Base-by-base conservation (phyloP, 2,888 invertebrate species). In the Dolomedes plantarius region DNA sequence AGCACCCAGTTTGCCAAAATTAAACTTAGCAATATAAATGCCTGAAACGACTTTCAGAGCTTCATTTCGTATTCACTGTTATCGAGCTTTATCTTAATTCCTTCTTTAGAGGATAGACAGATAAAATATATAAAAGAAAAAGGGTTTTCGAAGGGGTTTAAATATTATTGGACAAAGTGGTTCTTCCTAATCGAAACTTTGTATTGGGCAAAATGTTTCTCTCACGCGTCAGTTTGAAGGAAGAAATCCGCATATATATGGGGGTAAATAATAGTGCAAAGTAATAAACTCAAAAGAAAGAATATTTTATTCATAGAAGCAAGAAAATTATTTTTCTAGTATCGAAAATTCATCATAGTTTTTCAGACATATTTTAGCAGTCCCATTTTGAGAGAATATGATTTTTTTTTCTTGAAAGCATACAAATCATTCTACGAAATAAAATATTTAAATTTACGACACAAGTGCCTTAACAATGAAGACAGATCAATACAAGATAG, bases 371-470 rank as follows among this genome's bases (percentile, higher is more conserved):
- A 56, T 56, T 3, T 56, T 56, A 23, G 56, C 56, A 56, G 56
- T 23, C 11, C 56, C 56, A 56, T 56, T 56, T 23, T 56, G 56
- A 56, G 23, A 56, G 56, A 56, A 56, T 23, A 56, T 11, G 41
- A 16, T 46, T 46, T 46, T 56, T 56, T 56, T 16, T 16, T 6
- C 9, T 16, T 2, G 2, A 46, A 23, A 56, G 23, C 23, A 23
- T 23, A 56, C 56, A 56, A 56, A 56, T 56, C 56, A 56, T 19
- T 56, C 19, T 56, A 23, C 56, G 23, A 56, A 56, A 56, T 56
- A 56, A 56, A 56, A 56, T 56, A 56, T 56, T 56, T 56, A 56
- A 56, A 56, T 56, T 56, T 56, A n/a, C 23, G 56, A 56, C 56
- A 19, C 56, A 56, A 56, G 56, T 56, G 56, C 56, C 56, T 56